phyloP scores from a whole-genome alignment of 1,140 invertebrate genomes.

The Fopius arisanus region DNA sequence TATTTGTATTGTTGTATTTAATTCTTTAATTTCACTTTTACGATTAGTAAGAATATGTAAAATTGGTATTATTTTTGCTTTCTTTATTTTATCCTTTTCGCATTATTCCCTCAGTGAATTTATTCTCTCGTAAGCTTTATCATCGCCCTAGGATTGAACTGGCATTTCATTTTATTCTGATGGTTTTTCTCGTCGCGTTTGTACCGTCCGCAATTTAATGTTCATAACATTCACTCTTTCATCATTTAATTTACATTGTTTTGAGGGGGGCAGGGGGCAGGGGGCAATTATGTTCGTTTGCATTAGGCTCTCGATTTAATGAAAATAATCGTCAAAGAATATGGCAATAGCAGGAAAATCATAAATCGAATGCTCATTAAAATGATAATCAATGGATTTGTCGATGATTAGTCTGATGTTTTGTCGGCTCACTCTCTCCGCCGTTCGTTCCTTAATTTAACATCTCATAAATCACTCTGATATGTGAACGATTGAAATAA shows the following conservation, averaged over 20 bases:
- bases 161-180: constrained; percentile 61
- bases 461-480: constrained; percentile 53
- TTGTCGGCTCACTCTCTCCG: background rate
- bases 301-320: too few relatives aligned
- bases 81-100: constrained; percentile 48
- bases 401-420: background rate
- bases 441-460: constrained; percentile 39
- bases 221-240: background rate
- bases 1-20: constrained; percentile 41
- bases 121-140: constrained; percentile 61
- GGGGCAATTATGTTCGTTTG: too few relatives aligned
- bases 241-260: constrained; percentile 1
- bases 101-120: constrained; percentile 50
- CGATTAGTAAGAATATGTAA: constrained; percentile 67
- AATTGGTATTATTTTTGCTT: constrained; percentile 59
- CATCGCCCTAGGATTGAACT: constrained; percentile 48
- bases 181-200: constrained; percentile 58
- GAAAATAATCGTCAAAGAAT: too few relatives aligned
- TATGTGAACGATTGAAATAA: constrained; percentile 54
- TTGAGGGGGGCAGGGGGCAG: background rate
- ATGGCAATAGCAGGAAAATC: too few relatives aligned
- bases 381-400: constrained; percentile 22
- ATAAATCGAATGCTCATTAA: too few relatives aligned
- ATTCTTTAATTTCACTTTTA: constrained; percentile 50
- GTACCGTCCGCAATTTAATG: constrained; percentile 45